phyloP scores from a whole-genome alignment of 2,797 vertebrate genomes.

The Tragopan temminckii region DNA sequence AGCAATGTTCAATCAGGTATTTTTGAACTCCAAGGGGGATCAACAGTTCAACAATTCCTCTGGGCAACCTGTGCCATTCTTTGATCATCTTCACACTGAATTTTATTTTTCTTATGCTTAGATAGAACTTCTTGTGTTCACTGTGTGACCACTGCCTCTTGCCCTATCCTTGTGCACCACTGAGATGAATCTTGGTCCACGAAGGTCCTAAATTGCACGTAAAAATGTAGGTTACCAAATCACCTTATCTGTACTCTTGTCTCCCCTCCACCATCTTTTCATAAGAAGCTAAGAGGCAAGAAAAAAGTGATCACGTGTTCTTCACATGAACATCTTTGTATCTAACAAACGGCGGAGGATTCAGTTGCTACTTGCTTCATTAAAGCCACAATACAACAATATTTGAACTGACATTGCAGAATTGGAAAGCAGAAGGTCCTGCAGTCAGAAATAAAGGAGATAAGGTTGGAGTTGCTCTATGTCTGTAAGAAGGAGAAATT shows the following conservation, averaged over 20 bases:
- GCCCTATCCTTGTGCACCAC: not conserved
- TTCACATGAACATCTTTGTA: fast-evolving
- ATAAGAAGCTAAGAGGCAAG: not conserved
- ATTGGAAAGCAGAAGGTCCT: not conserved
- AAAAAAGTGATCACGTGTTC: not conserved
- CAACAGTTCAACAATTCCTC: not conserved
- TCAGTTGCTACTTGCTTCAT: not conserved
- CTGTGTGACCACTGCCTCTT: not conserved
- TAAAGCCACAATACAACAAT: not conserved
- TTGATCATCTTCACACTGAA: not conserved
- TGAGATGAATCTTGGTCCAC: not conserved
- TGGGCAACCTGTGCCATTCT: not conserved
- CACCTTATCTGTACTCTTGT: not conserved
- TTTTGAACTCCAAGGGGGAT: not conserved
- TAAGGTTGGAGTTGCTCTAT: not conserved
- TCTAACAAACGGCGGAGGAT: fast-evolving
- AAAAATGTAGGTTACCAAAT: not conserved
- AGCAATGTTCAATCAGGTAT: not conserved
- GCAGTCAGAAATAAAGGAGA: not conserved
- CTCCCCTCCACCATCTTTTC: not conserved
- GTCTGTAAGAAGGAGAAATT: not conserved
- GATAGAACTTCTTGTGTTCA: not conserved
- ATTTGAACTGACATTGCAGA: not conserved
- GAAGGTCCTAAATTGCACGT: not conserved
- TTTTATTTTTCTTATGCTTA: not conserved